Evolutionary conservation across 2,113 vertebrate genomes (phyloP).

Genomic region (Tiliqua scincoides): DNA sequence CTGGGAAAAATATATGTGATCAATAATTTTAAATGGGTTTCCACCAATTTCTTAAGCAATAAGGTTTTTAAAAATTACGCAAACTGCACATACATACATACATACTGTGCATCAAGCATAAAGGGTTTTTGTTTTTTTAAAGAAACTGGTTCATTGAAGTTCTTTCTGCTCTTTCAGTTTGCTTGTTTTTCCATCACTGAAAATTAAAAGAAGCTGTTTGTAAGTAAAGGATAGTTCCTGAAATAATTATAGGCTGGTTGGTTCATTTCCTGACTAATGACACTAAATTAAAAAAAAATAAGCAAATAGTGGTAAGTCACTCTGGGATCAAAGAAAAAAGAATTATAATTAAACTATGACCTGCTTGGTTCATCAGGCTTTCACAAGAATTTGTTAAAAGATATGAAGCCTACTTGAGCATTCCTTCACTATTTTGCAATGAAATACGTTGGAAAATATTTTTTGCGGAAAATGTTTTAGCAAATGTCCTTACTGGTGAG

Average conservation of each 20-base stretch:
- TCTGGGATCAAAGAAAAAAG: constrained; percentile 49
- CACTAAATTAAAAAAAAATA: constrained; percentile 24
- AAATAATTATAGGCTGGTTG: constrained; percentile 21
- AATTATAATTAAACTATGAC: constrained; percentile 34
- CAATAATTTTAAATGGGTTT: too few relatives aligned
- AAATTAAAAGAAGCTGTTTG: too few relatives aligned
- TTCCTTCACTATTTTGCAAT: not conserved
- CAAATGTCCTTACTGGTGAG: not conserved
- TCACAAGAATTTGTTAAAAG: constrained; percentile 32
- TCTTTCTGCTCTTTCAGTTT: too few relatives aligned
- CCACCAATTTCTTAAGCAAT: too few relatives aligned
- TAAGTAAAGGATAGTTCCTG: too few relatives aligned
- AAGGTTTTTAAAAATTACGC: too few relatives aligned
- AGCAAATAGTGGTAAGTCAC: constrained; percentile 32
- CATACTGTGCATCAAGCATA: too few relatives aligned
- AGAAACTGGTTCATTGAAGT: too few relatives aligned
- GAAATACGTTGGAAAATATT: not conserved
- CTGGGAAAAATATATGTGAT: too few relatives aligned
- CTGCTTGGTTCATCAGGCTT: constrained; percentile 32
- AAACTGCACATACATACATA: too few relatives aligned
- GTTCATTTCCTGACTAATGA: constrained; percentile 43
- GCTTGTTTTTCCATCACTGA: too few relatives aligned
- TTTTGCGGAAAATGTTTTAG: not conserved
- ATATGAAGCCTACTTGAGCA: constrained; percentile 32
- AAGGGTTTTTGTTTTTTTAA: too few relatives aligned